These are phyloP conservation scores for Brachionus sp. DNA, from an alignment of 1,140 invertebrate species.

Conservation along the genomic window DNA sequence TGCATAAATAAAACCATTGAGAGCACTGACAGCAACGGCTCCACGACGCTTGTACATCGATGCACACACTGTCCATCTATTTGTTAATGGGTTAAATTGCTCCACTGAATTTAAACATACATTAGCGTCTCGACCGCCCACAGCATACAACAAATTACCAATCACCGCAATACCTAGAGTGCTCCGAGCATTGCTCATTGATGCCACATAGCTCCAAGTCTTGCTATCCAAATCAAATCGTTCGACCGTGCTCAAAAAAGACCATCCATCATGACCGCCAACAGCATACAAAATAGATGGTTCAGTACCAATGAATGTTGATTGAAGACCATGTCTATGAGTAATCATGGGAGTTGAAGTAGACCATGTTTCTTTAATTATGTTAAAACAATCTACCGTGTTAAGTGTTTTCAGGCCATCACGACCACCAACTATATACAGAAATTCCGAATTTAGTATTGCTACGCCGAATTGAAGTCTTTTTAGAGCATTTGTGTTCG, in stretches of 20 bases:
- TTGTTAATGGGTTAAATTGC: constrained; percentile 79
- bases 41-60: constrained; percentile 71
- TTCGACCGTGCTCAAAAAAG: constrained; percentile 66
- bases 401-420: constrained; percentile 86
- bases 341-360: constrained; percentile 80
- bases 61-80: constrained; percentile 75
- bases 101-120: constrained; percentile 76
- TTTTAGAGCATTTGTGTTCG: constrained; percentile 29
- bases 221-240: constrained; percentile 79
- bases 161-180: constrained; percentile 15
- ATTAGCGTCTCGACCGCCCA: constrained; percentile 85
- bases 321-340: constrained; percentile 80
- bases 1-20: constrained; percentile 49
- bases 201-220: constrained; percentile 79
- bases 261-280: constrained; percentile 79
- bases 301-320: constrained; percentile 67
- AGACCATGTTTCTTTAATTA: constrained; percentile 67
- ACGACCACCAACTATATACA: constrained; percentile 78
- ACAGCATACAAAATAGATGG: constrained; percentile 77
- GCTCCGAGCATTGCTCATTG: constrained; percentile 76
- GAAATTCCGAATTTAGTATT: constrained; percentile 86
- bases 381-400: constrained; percentile 53
- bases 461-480: constrained; percentile 60
- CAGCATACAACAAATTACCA: constrained; percentile 79
- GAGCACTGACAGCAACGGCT: constrained; percentile 46